Conservation (phyloP, 2,888 invertebrate species). For the Euplexia lucipara region DNA sequence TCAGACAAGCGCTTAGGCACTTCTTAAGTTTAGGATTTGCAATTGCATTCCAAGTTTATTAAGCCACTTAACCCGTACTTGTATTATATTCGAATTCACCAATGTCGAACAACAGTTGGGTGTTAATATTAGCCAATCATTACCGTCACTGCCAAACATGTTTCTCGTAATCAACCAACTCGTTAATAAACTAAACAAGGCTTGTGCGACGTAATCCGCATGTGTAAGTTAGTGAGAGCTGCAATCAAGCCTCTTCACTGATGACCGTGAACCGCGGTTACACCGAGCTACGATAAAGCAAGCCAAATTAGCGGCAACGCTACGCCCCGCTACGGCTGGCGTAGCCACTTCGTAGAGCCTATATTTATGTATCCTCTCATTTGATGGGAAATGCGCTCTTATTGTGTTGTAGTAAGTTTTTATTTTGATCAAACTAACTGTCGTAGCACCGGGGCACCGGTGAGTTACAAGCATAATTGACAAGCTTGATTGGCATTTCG, state of each 20-base stretch:
- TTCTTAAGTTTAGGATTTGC: background rate
- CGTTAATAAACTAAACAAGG: slow-evolving; percentile 39
- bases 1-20: background rate
- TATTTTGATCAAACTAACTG: slow-evolving; percentile 57
- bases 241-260: slow-evolving; percentile 83
- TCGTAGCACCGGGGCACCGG: slow-evolving; percentile 33
- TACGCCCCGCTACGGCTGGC: slow-evolving; percentile 66
- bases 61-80: background rate
- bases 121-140: background rate
- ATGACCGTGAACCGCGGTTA: slow-evolving; percentile 82
- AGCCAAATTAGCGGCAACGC: slow-evolving; percentile 72
- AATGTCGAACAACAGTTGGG: background rate
- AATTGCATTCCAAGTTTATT: background rate
- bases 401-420: slow-evolving; percentile 55
- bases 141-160: slow-evolving; percentile 1
- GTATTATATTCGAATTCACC: background rate
- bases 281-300: slow-evolving; percentile 73
- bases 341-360: slow-evolving; percentile 65
- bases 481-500: slow-evolving; percentile 68
- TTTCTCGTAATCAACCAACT: slow-evolving; percentile 22
- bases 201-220: slow-evolving; percentile 35
- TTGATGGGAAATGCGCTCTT: slow-evolving; percentile 63
- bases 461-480: slow-evolving; percentile 68
- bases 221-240: slow-evolving; percentile 70
- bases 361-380: slow-evolving; percentile 36